Evolutionary conservation across 2,888 invertebrate genomes (phyloP).

Genomic region (Cryptus armator): DNA sequence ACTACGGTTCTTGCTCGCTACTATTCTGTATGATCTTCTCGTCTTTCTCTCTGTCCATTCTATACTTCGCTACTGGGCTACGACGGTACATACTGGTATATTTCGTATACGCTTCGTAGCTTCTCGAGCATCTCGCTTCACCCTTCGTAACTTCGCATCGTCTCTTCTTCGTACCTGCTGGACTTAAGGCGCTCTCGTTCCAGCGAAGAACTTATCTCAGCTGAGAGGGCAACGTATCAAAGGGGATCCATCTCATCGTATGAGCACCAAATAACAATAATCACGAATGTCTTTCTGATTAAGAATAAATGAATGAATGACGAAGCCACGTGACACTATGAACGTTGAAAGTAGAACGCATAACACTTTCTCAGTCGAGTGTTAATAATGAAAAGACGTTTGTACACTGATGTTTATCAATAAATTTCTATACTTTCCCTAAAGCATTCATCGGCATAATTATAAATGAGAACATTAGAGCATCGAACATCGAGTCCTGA

Average conservation of each 20-base stretch:
- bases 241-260: no score
- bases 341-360: no score
- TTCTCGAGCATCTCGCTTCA: slow-evolving; percentile 24
- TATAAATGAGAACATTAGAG: not conserved
- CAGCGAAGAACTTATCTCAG: not conserved
- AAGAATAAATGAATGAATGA: no score
- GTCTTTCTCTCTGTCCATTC: not conserved
- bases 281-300: no score
- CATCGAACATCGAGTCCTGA: slow-evolving; percentile 2
- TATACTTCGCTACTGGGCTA: not conserved
- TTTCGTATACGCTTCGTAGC: slow-evolving; percentile 44
- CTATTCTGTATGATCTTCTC: slow-evolving; percentile 2
- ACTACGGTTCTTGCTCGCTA: slow-evolving; percentile 5
- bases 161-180: not conserved
- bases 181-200: slow-evolving; percentile 4
- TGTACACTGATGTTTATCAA: no score
- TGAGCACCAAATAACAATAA: no score
- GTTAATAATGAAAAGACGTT: no score
- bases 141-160: not conserved
- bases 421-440: no score
- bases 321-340: no score
- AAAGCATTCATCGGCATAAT: not conserved
- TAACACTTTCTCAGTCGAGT: no score
- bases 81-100: slow-evolving; percentile 18
- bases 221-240: not conserved